A percentile compares a stretch with the other conserved stretches of the same genome.
Evolutionary conservation across 2,113 vertebrate species (phyloP).

Genomic region (Macquaria australasica): DNA sequence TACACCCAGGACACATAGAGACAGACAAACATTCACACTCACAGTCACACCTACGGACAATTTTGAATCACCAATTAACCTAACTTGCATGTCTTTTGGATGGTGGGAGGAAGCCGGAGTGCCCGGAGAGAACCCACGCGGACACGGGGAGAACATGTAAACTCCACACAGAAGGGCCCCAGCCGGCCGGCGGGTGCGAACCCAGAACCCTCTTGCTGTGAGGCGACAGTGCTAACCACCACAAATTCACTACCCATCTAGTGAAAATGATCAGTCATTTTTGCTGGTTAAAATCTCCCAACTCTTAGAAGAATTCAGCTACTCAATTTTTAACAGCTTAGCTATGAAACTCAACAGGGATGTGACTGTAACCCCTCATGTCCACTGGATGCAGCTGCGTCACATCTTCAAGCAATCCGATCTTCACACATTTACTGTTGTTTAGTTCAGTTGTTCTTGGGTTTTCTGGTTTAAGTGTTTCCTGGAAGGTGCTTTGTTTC

Average conservation of each 20-base stretch:
- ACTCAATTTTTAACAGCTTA: not conserved
- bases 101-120: too few species aligned
- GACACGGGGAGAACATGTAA: too few species aligned
- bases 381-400: constrained; percentile 18
- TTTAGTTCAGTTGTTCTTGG: not conserved
- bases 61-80: too few species aligned
- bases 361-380: not conserved
- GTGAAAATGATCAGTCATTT: not conserved
- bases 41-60: too few species aligned
- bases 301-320: not conserved
- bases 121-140: too few species aligned
- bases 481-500: not conserved
- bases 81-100: too few species aligned
- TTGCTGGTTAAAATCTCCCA: not conserved
- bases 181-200: too few species aligned
- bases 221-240: too few species aligned
- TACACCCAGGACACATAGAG: too few species aligned
- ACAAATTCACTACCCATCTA: not conserved
- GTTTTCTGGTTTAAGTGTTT: not conserved
- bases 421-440: not conserved
- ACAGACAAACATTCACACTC: too few species aligned
- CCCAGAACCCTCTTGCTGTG: too few species aligned
- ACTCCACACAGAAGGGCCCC: too few species aligned
- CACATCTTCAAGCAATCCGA: not conserved
- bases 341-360: not conserved